Evolutionary conservation across 2,113 vertebrate species (phyloP), one percentile per base, ranked within the genome.

Genomic region (Marcusenius ussheri): DNA sequence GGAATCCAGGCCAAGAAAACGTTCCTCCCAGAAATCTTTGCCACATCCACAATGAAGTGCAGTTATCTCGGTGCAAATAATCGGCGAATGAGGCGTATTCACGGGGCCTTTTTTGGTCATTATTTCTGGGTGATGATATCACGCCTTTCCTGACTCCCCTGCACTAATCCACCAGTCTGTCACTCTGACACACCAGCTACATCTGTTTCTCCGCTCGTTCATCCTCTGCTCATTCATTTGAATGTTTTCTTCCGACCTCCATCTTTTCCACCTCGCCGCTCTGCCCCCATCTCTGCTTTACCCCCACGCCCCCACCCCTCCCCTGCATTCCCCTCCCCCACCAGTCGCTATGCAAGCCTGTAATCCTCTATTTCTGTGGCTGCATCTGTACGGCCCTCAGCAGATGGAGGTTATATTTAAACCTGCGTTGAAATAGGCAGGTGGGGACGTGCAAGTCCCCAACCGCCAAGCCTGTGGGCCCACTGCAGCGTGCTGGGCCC

Each of bases 11-110:
- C 46, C 13, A 42, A 62, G 42, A n/a, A 31, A 87, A 45, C 88
- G 10, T 35, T 85, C 77, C 6, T 49, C 2, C 83, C 13, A n/a
- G 17, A 62, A 56, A 24, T 45, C 58, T 56, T 17, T 62, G 88
- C 47, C 56, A 84, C 19, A 74, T 90, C 70, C 84, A 35, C 86
- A 39, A 46, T 70, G 50, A 70, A 91, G 90, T 92, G 83, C 53
- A 51, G 56, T 42, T 35, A 42, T 90, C 91, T 88, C 89, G 88
- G 91, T 91, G 91, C 89, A 90, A 93, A 92, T 92, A 92, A 92
- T 87, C 35, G 49, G 88, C 47, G 51, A 91, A 90, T 91, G 83
- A 58, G 90, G 90, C 86, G 90, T 39, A 84, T 89, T 45, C 83
- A 88, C 74, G 84, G 46, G 35, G 89, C 56, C 89, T 39, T 88